Conservation (phyloP, 2,888 invertebrate genomes). For the Drosophila ustulata region DNA sequence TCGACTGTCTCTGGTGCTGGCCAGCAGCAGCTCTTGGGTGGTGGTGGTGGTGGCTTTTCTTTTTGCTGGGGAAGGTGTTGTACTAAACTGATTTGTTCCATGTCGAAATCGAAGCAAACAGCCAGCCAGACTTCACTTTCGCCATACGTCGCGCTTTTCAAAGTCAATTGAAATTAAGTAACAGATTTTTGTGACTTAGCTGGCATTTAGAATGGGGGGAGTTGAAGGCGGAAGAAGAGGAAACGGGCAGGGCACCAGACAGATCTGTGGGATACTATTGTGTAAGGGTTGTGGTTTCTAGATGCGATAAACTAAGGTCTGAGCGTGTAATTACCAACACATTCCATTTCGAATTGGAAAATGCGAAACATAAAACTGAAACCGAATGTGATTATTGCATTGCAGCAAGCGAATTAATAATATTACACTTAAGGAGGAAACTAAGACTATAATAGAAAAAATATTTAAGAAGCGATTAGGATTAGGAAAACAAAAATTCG, state of each 20-base stretch:
- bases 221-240: neutral
- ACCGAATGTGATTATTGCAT: neutral
- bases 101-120: slow-evolving; percentile 61
- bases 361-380: neutral
- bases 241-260: too few species aligned
- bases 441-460: too few species aligned
- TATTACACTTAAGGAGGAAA: neutral
- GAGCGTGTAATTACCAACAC: slow-evolving; percentile 24
- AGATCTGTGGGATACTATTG: neutral
- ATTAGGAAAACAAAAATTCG: too few species aligned
- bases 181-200: slow-evolving; percentile 72
- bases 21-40: neutral
- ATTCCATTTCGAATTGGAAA: neutral
- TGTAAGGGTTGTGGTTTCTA: slow-evolving; percentile 24
- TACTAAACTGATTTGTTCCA: slow-evolving; percentile 78
- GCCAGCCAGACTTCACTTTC: slow-evolving; percentile 28
- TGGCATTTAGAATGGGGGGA: neutral
- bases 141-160: slow-evolving; percentile 70
- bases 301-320: slow-evolving; percentile 4
- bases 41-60: neutral
- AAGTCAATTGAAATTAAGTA: slow-evolving; percentile 81
- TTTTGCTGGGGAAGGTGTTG: slow-evolving; percentile 16
- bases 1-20: neutral
- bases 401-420: neutral
- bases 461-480: too few species aligned